Percentiles rank a stretch among this genome's conserved stretches.
phyloP scores from a whole-genome alignment of 2,113 vertebrate species.

The Piaya cayana region DNA sequence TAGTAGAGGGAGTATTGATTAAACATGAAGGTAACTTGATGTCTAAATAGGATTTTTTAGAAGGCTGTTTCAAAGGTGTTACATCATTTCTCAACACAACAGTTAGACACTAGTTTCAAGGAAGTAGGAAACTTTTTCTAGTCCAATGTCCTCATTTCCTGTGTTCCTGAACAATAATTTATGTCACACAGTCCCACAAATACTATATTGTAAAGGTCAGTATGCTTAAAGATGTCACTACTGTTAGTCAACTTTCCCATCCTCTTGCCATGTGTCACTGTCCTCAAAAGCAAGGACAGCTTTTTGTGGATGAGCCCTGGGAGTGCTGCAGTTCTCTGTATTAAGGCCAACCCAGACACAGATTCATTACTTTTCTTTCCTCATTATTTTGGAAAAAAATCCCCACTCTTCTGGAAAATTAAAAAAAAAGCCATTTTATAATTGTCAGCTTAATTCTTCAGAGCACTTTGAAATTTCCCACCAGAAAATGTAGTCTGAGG shows the following conservation, averaged over 20 bases:
- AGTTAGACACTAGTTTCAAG: neutral
- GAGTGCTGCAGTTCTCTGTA: neutral
- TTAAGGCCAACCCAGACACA: neutral
- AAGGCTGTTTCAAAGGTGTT: neutral
- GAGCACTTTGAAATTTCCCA: neutral
- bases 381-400: neutral
- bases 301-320: neutral
- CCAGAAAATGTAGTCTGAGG: neutral
- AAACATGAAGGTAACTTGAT: neutral
- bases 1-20: neutral
- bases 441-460: neutral
- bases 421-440: neutral
- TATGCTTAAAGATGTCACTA: neutral
- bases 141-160: neutral
- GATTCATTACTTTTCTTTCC: neutral
- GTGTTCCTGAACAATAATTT: neutral
- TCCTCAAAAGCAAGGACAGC: neutral
- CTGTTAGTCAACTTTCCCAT: neutral
- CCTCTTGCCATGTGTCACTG: neutral
- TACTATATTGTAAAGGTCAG: rapidly evolving
- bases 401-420: no score
- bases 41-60: neutral
- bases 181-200: neutral
- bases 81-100: neutral
- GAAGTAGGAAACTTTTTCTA: neutral